Base-by-base conservation (phyloP, 37 sponge, comb jelly and placozoan species). In the Agelas oroides region DNA sequence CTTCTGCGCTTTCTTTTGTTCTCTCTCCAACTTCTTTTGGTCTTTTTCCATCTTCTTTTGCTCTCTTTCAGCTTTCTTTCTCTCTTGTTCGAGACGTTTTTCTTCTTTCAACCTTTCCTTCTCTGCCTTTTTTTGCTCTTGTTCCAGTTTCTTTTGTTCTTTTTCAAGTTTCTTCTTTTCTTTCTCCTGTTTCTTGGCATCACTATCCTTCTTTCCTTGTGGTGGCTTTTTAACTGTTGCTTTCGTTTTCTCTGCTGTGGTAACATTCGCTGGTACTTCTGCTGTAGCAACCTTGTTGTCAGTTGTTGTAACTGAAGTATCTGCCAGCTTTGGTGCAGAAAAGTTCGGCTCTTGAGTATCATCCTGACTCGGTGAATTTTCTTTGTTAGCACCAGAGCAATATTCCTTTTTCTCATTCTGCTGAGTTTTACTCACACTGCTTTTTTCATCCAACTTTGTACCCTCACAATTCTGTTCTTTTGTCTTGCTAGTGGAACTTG, bases 31-130 rank as follows among this genome's bases (percentile, higher is more conserved):
- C 65, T 80, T 79, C 46, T 80, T 73, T 36, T 63, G 59, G 14
- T 68, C 75, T 30, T 81, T 80, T 56, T 81, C 58, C 5, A 59
- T 38, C 62, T 82, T 83, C 23, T 65, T 40, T n/a, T 78, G 61
- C 16, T 77, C 71, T 53, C 41, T 36, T 56, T 77, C 61, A 31
- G 58, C 69, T 75, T 56, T 83, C 53, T 84, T 71, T 59, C 75
- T 57, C 53, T 90, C 74, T 36, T 57, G 46, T 41, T 81, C 75
- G 8, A 80, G 59, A 34, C 72, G 28, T 38, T 46, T 79, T 52
- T 62, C 75, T 2, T 37, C 55, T 59, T 73, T 72, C 40, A 71
- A 70, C 38, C 59, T 32, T 57, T 87, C 81, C 21, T 75, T 72
- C n/a, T 87, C 67, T 0, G 57, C 73, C 28, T 34, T 80, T 67